phyloP scores from a whole-genome alignment of 2,888 invertebrate genomes.

The Lobophora halterata region DNA sequence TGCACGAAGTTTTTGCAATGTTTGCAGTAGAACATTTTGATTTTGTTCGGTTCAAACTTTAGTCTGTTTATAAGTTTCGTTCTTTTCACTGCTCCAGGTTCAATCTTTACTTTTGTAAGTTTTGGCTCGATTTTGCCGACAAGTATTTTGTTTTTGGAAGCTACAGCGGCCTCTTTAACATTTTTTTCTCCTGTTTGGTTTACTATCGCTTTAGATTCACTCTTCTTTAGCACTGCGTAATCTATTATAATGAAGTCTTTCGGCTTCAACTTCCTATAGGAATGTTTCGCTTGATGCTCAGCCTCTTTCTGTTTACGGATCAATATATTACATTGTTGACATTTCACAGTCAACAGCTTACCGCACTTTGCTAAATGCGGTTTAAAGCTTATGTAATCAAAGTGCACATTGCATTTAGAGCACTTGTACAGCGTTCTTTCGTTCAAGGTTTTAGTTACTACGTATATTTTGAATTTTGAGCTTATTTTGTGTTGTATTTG shows the following conservation, averaged over 20 bases:
- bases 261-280: constrained; percentile 11
- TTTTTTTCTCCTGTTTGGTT: constrained; percentile 3
- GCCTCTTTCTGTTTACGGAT: constrained; percentile 4
- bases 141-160: not conserved
- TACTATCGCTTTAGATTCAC: constrained; percentile 1
- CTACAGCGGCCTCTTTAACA: no score
- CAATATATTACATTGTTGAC: constrained; percentile 34
- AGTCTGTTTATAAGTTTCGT: constrained; percentile 9
- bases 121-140: not conserved
- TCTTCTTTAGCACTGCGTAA: constrained; percentile 6
- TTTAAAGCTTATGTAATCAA: constrained; percentile 38
- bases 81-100: not conserved
- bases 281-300: constrained; percentile 15
- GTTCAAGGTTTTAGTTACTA: constrained; percentile 27
- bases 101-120: not conserved
- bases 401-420: constrained; percentile 39
- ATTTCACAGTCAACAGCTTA: constrained; percentile 16
- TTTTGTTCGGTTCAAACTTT: constrained; percentile 7
- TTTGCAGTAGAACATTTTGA: constrained; percentile 22
- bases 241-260: constrained; percentile 25
- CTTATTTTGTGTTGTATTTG: constrained; percentile 41
- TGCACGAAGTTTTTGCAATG: constrained; percentile 25
- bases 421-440: constrained; percentile 42
- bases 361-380: constrained; percentile 34
- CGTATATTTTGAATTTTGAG: constrained; percentile 40